Conservation (phyloP, 2,797 vertebrate genomes). For the Lepilemur ruficaudatus region DNA sequence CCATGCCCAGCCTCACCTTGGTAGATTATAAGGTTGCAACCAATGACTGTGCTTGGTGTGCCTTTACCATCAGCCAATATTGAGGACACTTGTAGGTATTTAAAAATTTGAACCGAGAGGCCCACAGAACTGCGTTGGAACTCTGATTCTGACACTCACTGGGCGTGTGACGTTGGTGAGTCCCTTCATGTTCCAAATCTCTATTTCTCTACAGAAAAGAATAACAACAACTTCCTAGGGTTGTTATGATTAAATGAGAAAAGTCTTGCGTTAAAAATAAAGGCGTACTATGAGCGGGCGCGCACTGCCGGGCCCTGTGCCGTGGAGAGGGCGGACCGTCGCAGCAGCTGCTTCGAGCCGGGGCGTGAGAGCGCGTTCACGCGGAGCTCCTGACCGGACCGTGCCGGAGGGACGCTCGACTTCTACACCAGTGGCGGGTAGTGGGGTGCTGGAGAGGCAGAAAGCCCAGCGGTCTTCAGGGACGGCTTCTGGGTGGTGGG, state of each 20-base stretch:
- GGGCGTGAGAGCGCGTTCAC: fast-evolving
- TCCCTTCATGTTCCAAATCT: not conserved
- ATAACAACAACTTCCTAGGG: not conserved
- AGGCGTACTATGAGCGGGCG: fast-evolving
- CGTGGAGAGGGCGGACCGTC: fast-evolving
- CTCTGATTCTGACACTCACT: not conserved
- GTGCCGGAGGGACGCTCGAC: not conserved
- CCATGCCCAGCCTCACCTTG: not conserved
- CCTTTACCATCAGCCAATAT: not conserved
- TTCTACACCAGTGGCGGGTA: not conserved
- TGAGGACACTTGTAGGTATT: not conserved
- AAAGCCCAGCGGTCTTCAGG: not conserved
- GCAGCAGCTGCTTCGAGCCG: not conserved
- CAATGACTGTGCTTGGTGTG: not conserved
- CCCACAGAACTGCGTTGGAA: not conserved
- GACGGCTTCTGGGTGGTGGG: no score
- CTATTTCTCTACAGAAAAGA: not conserved
- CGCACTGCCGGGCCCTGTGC: not conserved
- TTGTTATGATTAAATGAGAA: not conserved
- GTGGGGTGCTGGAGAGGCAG: not conserved
- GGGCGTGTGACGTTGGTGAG: not conserved
- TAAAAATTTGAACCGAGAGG: not conserved
- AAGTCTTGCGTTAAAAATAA: not conserved
- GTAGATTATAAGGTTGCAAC: not conserved
- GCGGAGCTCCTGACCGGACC: fast-evolving